Base-by-base conservation (phyloP, 2,888 invertebrate genomes). In the Sminthurinus aureus region DNA sequence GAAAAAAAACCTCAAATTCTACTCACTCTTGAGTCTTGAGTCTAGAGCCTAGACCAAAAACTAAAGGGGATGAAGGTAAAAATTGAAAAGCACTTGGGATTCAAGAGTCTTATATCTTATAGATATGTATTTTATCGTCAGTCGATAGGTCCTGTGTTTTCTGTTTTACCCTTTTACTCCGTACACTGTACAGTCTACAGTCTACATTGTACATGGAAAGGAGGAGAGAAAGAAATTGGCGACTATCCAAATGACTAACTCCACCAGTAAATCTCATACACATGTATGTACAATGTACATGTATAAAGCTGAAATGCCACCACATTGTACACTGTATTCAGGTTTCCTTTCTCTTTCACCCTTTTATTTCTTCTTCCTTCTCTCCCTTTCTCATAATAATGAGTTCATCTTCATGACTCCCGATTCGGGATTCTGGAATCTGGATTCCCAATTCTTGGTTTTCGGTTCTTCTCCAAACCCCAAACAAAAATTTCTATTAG, bases 71-170 rank as follows among this genome's bases (percentile, higher is more conserved):
- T 26, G 50, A 22, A 76, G 76, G 76, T 76, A 76, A 76, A 76
- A 76, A 76, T 76, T 76, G 76, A 76, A 76, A 76, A 76, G 76
- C 20, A 13, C 11, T 52, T 22, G 78, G 52, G 77, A 77, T 58
- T 58, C 26, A 51, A 79, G 13, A 20, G 67, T 20, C 66, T 67
- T 26, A 79, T 79, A 78, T 66, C 52, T 76, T 76, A 58, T 76
- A 20, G 58, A 58, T 52, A 76, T 76, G 76, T 76, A 76, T 76
- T 76, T 51, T 71, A 58, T 58, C 58, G 38, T 73, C 22, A 73
- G 38, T 73, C 73, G 26, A 73, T 73, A 26, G 26, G 12, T 13
- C 52, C 20, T 20, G 76, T 58, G 52, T 13, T 76, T 52, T 52
- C 58, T 15, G 22, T 20, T 20, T n/a, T n/a, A 18, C 76, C 76